Evolutionary conservation across 2,113 vertebrate species (phyloP).

Genomic region (Austrofundulus limnaeus): DNA sequence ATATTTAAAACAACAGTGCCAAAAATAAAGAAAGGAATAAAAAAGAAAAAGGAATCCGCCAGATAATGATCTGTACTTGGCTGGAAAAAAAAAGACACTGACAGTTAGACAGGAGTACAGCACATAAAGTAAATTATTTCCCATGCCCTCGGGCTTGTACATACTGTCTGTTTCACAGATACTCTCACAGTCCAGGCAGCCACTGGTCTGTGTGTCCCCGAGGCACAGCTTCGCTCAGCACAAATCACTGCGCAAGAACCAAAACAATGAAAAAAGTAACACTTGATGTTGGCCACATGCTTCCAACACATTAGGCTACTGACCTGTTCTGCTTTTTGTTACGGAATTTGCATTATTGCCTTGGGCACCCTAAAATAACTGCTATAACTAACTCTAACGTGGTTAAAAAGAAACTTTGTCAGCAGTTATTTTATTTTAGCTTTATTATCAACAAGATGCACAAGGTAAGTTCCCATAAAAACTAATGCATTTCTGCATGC

Average conservation of each 20-base stretch:
- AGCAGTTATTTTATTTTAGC: background rate
- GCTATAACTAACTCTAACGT: background rate
- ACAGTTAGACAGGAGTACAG: conserved; percentile 71
- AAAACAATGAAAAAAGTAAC: conserved; percentile 24
- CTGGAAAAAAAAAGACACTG: conserved; percentile 65
- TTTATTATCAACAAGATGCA: background rate
- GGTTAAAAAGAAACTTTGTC: background rate
- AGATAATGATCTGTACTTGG: conserved; percentile 62
- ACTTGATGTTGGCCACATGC: conserved; percentile 23
- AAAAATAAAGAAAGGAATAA: conserved; percentile 50
- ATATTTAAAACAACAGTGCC: conserved; percentile 51
- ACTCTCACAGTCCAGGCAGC: conserved; percentile 48
- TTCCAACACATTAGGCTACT: background rate
- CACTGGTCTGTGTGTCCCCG: conserved; percentile 53
- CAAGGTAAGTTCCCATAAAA: background rate
- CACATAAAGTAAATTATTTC: conserved; percentile 74
- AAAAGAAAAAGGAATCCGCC: conserved; percentile 48
- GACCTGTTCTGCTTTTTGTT: background rate
- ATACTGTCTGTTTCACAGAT: conserved; percentile 69
- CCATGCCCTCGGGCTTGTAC: conserved; percentile 69
- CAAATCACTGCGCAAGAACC: conserved; percentile 33
- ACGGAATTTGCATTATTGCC: conserved; percentile 8
- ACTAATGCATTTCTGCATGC: background rate
- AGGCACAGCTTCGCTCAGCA: conserved; percentile 30
- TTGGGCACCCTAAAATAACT: background rate